Evolutionary conservation across 2,888 invertebrate species (phyloP).

Genomic region (Scaptomyza reducta): DNA sequence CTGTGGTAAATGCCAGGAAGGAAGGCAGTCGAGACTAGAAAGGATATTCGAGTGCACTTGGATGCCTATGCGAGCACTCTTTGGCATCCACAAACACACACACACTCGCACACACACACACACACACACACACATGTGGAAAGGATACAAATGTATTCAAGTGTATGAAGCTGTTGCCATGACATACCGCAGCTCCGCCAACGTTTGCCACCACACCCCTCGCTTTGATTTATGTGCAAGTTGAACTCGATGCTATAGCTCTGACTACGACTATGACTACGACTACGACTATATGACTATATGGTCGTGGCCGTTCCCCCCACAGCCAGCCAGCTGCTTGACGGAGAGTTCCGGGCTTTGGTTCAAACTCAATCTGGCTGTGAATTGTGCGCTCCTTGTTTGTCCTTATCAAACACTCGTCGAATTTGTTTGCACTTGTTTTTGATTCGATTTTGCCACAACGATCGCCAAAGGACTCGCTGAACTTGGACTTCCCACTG

Average conservation of each 20-base stretch:
- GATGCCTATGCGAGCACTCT: slow-evolving; percentile 64
- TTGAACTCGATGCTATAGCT: slow-evolving; percentile 28
- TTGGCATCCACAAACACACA: slow-evolving; percentile 23
- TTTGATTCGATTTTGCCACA: slow-evolving; percentile 64
- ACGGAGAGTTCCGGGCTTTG: slow-evolving; percentile 19
- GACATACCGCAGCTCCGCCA: slow-evolving; percentile 42
- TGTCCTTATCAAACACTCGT: slow-evolving; percentile 59
- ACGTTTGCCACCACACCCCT: slow-evolving; percentile 6
- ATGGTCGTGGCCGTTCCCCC: no score
- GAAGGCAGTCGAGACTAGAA: slow-evolving; percentile 36
- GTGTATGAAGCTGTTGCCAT: slow-evolving; percentile 52
- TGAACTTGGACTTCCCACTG: slow-evolving; percentile 11
- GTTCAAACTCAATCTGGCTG: slow-evolving; percentile 49
- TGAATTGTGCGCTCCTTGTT: slow-evolving; percentile 58
- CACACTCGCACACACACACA: background rate
- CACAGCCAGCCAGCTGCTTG: background rate
- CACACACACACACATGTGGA: slow-evolving; percentile 8
- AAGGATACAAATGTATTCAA: slow-evolving; percentile 18
- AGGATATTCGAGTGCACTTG: slow-evolving; percentile 71
- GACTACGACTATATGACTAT: no score
- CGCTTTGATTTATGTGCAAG: slow-evolving; percentile 70
- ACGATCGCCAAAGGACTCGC: slow-evolving; percentile 32
- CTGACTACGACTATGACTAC: background rate
- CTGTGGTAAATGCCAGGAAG: slow-evolving; percentile 9
- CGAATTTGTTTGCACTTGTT: slow-evolving; percentile 68